Percentiles rank a stretch among this genome's conserved stretches.
phyloP scores from a whole-genome alignment of 2,797 vertebrate genomes.

The Pangasius djambal region DNA sequence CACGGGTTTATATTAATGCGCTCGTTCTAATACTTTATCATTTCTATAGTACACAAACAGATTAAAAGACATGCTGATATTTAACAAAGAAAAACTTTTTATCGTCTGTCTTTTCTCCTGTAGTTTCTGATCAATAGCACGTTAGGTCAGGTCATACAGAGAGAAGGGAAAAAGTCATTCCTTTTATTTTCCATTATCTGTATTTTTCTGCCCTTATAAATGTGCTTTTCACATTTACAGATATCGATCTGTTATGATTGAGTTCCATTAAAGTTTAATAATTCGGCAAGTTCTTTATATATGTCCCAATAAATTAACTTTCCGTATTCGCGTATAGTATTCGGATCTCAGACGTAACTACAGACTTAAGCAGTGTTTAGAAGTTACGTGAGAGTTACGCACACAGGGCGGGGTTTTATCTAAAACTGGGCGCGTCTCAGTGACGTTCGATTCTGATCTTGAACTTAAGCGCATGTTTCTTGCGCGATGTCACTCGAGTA shows the following conservation, averaged over 20 bases:
- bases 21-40: not conserved
- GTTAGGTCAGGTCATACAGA: not conserved
- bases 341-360: not conserved
- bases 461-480: too few relatives aligned
- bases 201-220: not conserved
- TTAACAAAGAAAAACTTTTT: not conserved
- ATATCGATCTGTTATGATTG: not conserved
- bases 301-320: not conserved
- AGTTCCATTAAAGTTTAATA: not conserved
- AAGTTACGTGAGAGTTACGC: too few relatives aligned
- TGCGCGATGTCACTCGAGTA: too few relatives aligned
- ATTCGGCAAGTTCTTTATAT: not conserved
- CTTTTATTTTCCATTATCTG: too few relatives aligned
- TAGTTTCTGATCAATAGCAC: not conserved
- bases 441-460: too few relatives aligned
- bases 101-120: not conserved
- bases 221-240: not conserved
- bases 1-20: not conserved
- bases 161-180: not conserved
- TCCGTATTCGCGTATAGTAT: not conserved
- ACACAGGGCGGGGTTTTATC: too few relatives aligned
- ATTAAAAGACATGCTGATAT: not conserved
- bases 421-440: too few relatives aligned
- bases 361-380: not conserved
- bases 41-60: not conserved